Evolutionary conservation across 2,113 vertebrate genomes (phyloP).

Genomic region (Raja brachyura): DNA sequence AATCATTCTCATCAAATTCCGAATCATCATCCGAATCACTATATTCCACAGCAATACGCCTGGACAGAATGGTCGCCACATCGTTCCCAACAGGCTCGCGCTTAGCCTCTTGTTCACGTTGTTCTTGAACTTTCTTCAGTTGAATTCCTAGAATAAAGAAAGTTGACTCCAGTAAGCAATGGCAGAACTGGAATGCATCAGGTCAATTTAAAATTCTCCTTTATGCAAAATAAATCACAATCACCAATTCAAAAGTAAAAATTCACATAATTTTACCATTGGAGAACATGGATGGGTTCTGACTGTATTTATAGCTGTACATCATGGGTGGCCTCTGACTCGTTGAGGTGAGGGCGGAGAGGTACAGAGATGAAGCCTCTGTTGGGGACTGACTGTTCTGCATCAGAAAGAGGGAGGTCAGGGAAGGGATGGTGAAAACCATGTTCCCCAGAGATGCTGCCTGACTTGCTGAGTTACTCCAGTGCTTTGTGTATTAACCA

Average conservation of each 20-base stretch:
- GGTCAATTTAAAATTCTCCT: neutral
- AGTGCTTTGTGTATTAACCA: too few relatives aligned
- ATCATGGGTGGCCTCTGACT: too few relatives aligned
- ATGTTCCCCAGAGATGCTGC: too few relatives aligned
- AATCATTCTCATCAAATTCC: constrained; percentile 89
- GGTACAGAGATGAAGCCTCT: too few relatives aligned
- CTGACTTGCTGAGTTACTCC: too few relatives aligned
- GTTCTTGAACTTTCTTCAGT: constrained; percentile 96
- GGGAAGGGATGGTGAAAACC: too few relatives aligned
- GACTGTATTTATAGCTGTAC: too few relatives aligned
- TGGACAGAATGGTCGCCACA: constrained; percentile 88
- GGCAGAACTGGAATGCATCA: neutral
- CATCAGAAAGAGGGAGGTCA: too few relatives aligned
- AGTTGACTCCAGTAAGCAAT: neutral
- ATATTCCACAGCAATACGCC: constrained; percentile 94
- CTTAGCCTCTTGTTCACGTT: constrained; percentile 91
- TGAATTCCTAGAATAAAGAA: constrained; percentile 72
- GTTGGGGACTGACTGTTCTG: too few relatives aligned
- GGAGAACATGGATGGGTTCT: too few relatives aligned
- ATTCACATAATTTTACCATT: neutral
- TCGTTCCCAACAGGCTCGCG: constrained; percentile 86
- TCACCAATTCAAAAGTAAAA: neutral
- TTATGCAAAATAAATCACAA: neutral
- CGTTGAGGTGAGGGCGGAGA: too few relatives aligned
- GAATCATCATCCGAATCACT: constrained; percentile 94